phyloP scores from a whole-genome alignment of 2,113 vertebrate genomes.

The Sphaerodactylus townsendi region DNA sequence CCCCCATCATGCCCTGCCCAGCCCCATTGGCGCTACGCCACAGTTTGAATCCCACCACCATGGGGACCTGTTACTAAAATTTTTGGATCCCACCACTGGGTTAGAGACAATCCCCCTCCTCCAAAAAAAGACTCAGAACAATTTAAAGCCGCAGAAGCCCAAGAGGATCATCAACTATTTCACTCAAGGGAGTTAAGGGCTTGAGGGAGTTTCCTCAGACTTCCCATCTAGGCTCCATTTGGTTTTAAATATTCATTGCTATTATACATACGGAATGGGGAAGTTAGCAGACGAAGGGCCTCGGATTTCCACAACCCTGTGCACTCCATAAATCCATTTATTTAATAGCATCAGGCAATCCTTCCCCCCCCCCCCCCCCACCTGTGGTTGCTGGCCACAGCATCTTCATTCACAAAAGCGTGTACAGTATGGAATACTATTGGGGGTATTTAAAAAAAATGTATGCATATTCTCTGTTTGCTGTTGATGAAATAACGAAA shows the following conservation, averaged over 20 bases:
- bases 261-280: too few relatives aligned
- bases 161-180: not conserved
- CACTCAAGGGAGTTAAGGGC: not conserved
- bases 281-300: too few relatives aligned
- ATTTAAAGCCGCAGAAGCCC: not conserved
- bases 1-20: too few relatives aligned
- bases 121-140: not conserved
- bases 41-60: too few relatives aligned
- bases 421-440: not conserved
- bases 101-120: not conserved
- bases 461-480: conserved; percentile 33
- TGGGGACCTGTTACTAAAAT: too few relatives aligned
- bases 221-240: not conserved
- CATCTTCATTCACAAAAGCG: conserved; percentile 31
- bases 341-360: not conserved
- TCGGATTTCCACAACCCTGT: too few relatives aligned
- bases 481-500: not conserved
- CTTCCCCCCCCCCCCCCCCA: too few relatives aligned
- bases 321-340: too few relatives aligned
- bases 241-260: not conserved
- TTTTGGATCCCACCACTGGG: too few relatives aligned
- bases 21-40: too few relatives aligned
- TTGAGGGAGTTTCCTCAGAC: not conserved
- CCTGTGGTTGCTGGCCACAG: not conserved
- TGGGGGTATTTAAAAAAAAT: conserved; percentile 21